Conservation (phyloP, 2,888 invertebrate species). For the Chaetogeoica ovagalla region DNA sequence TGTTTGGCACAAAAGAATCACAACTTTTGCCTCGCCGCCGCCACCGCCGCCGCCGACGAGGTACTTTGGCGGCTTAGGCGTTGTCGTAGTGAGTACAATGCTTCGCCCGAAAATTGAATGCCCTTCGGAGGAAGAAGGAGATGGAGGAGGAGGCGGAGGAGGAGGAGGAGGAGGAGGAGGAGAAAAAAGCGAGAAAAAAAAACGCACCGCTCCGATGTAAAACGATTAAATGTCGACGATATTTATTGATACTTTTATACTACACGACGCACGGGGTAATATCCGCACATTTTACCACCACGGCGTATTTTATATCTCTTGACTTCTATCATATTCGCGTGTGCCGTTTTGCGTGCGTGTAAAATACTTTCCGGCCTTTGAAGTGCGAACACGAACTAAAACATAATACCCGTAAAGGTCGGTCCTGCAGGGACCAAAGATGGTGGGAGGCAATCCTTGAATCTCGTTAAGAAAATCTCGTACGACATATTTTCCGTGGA, state of each 20-base stretch:
- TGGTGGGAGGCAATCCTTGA: no score
- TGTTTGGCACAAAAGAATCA: slow-evolving; percentile 51
- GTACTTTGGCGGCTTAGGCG: slow-evolving; percentile 34
- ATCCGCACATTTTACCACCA: neutral
- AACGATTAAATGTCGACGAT: slow-evolving; percentile 31
- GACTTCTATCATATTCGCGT: neutral
- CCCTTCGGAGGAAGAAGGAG: neutral
- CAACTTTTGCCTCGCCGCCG: slow-evolving; percentile 30
- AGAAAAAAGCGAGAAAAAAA: neutral
- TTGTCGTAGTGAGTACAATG: slow-evolving; percentile 10
- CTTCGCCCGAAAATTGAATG: slow-evolving; percentile 30
- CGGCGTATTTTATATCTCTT: neutral
- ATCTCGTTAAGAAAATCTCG: no score
- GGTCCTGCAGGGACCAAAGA: no score
- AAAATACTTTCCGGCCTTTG: no score
- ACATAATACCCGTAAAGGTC: no score
- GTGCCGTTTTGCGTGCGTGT: no score
- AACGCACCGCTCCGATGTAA: neutral
- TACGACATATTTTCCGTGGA: no score
- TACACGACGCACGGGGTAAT: neutral
- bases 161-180: no score
- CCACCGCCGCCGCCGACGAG: neutral
- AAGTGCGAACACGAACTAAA: no score
- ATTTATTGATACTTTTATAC: slow-evolving; percentile 2
- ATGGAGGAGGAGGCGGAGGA: neutral